Conservation (phyloP, 2,797 vertebrate species). For the Pantherophis vulpinus region DNA sequence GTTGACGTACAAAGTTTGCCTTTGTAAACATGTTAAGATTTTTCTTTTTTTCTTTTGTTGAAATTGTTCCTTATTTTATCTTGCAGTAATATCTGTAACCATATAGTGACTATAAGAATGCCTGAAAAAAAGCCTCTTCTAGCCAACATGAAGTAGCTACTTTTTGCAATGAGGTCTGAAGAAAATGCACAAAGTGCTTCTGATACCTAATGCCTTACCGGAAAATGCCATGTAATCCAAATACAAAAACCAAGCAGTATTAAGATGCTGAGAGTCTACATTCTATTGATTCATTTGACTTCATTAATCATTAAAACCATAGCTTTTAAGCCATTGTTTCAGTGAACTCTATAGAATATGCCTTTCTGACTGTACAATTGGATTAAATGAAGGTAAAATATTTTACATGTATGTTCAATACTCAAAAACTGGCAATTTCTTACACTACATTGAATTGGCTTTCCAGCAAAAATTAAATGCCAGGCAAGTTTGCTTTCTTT, state of each 20-base stretch:
- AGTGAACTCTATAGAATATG: not conserved
- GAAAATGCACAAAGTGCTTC: not conserved
- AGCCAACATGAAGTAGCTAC: not conserved
- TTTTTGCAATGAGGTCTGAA: not conserved
- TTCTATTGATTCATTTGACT: slow-evolving; percentile 36
- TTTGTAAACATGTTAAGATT: not conserved
- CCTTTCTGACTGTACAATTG: slow-evolving; percentile 34
- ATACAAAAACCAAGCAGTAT: not conserved
- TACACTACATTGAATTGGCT: slow-evolving; percentile 8
- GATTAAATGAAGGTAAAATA: slow-evolving; percentile 57
- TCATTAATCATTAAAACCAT: not conserved
- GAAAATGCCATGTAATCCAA: not conserved
- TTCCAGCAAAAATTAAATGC: slow-evolving; percentile 25
- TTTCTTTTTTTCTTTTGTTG: not conserved
- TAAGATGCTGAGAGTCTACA: slow-evolving; percentile 18
- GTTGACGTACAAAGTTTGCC: not conserved
- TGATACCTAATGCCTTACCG: not conserved
- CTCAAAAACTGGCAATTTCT: slow-evolving; percentile 38
- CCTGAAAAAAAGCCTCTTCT: not conserved
- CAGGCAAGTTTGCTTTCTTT: slow-evolving; percentile 10
- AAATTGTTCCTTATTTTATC: not conserved
- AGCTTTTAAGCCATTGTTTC: not conserved
- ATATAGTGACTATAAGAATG: not conserved
- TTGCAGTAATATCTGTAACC: not conserved
- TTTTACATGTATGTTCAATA: slow-evolving; percentile 38